Evolutionary conservation across 2,113 vertebrate species (phyloP).

Genomic region (Gobius niger): DNA sequence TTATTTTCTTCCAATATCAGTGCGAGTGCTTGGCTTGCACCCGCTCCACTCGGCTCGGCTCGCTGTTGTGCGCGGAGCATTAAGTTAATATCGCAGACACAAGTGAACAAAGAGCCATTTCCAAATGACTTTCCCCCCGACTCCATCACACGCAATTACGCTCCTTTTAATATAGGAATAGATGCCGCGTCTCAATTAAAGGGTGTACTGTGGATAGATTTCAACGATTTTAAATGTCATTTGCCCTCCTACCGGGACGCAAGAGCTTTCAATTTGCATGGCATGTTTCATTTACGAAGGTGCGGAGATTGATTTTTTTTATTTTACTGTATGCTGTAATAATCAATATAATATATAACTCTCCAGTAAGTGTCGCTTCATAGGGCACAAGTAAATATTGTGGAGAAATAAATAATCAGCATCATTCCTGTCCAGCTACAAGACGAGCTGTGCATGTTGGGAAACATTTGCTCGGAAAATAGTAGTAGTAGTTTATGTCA

Average conservation of each 20-base stretch:
- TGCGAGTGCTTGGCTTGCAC: constrained; percentile 48
- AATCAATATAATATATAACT: no score
- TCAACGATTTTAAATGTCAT: constrained; percentile 15
- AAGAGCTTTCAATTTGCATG: constrained; percentile 10
- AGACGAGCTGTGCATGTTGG: no score
- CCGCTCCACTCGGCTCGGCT: background rate
- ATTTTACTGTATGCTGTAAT: no score
- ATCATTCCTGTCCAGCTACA: no score
- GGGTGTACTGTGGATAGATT: constrained; percentile 7
- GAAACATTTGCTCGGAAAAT: no score
- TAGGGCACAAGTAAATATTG: no score
- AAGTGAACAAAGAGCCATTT: background rate
- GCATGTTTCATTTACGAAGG: background rate
- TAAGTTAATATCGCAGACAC: constrained; percentile 18
- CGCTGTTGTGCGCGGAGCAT: constrained; percentile 6
- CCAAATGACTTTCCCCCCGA: constrained; percentile 25
- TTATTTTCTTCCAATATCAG: constrained; percentile 53
- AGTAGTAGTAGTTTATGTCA: no score
- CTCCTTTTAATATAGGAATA: constrained; percentile 36
- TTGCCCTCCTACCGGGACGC: background rate
- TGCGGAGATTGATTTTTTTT: background rate
- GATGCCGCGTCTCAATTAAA: constrained; percentile 24
- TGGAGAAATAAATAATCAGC: no score
- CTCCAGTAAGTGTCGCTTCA: no score
- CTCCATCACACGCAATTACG: constrained; percentile 35